phyloP scores from a whole-genome alignment of 2,888 invertebrate species.

The Graphium colonna region DNA sequence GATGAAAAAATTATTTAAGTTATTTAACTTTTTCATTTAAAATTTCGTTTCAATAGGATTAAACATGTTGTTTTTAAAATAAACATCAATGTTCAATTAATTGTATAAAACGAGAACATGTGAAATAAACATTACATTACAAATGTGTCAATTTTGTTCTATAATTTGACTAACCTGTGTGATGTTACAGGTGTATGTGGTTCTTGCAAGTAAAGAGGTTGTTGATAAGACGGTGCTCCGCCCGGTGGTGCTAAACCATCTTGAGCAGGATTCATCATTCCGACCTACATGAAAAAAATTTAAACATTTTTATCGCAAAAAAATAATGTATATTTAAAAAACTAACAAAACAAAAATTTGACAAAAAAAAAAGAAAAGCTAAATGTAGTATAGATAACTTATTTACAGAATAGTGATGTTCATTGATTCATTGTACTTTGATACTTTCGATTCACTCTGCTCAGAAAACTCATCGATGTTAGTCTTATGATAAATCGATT shows the following conservation, averaged over 20 bases:
- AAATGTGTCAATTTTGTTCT: slow-evolving; percentile 5
- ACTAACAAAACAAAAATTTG: not conserved
- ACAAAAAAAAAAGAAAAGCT: not conserved
- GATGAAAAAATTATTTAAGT: not conserved
- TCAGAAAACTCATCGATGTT: too few species aligned
- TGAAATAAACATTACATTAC: too few species aligned
- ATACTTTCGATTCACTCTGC: too few species aligned
- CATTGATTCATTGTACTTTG: too few species aligned
- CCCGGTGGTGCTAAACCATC: slow-evolving; percentile 81
- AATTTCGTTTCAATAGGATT: too few species aligned
- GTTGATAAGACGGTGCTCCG: slow-evolving; percentile 83
- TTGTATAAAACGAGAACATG: too few species aligned
- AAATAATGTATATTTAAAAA: not conserved
- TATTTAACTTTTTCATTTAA: not conserved
- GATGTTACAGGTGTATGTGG: slow-evolving; percentile 72
- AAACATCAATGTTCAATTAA: too few species aligned
- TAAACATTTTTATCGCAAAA: slow-evolving; percentile 1
- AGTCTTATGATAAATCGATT: too few species aligned
- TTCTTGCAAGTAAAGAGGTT: slow-evolving; percentile 84
- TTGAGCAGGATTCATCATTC: slow-evolving; percentile 82
- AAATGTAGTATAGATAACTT: not conserved
- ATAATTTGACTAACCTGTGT: slow-evolving; percentile 52
- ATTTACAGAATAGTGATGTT: not conserved
- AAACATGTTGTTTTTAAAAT: too few species aligned
- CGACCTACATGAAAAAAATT: slow-evolving; percentile 59